These are phyloP conservation scores for Philopotamus ludificatus DNA, from an alignment of 1,140 invertebrate species.

Conservation along the genomic window DNA sequence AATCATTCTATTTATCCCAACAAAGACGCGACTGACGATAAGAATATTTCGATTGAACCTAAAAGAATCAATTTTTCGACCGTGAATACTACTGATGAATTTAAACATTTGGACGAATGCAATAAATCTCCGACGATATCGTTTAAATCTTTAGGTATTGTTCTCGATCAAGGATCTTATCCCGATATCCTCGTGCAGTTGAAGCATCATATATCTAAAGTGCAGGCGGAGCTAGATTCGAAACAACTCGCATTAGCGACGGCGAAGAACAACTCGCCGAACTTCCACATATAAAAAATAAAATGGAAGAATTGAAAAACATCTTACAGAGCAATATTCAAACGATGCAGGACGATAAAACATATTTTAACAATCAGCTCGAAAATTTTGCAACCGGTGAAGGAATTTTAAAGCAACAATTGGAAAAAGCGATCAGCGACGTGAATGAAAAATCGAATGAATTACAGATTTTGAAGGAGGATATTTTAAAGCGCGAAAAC, in stretches of 20 bases:
- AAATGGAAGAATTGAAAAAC: conserved; percentile 57
- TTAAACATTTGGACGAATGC: conserved; percentile 19
- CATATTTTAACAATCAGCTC: conserved; percentile 60
- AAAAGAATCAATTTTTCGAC: conserved; percentile 54
- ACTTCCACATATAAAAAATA: conserved; percentile 58
- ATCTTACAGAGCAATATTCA: conserved; percentile 57
- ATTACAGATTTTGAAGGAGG: conserved; percentile 58
- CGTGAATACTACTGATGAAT: conserved; percentile 41
- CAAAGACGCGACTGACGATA: conserved; percentile 48
- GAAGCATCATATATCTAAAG: conserved; percentile 56
- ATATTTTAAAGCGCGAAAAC: conserved; percentile 60
- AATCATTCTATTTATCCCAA: conserved; percentile 56
- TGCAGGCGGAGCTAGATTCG: conserved; percentile 54
- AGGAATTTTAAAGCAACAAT: conserved; percentile 57
- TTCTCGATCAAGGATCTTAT: conserved; percentile 49
- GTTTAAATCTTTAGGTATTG: conserved; percentile 44
- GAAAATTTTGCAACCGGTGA: conserved; percentile 57
- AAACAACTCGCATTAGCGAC: conserved; percentile 57
- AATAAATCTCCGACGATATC: conserved; percentile 26
- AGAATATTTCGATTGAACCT: conserved; percentile 50
- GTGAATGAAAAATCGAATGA: conserved; percentile 59
- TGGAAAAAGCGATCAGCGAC: conserved; percentile 58
- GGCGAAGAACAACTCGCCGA: conserved; percentile 57
- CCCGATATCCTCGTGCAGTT: conserved; percentile 55
- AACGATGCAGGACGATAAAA: conserved; percentile 57